Evolutionary conservation across 2,113 vertebrate genomes (phyloP), one percentile per base, ranked within the genome.

Genomic region (Entomyzon cyanotis): DNA sequence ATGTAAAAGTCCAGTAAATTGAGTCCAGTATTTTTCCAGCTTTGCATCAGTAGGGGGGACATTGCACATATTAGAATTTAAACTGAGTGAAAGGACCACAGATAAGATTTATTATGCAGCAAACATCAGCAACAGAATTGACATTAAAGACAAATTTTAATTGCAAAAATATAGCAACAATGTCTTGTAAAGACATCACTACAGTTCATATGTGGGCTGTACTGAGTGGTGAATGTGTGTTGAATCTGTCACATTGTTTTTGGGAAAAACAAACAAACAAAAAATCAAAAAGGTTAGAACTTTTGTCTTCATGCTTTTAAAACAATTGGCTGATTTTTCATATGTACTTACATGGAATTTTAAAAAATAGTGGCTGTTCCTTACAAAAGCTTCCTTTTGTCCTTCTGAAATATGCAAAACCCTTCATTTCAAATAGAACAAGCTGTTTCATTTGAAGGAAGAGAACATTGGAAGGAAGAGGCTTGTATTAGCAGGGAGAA

Each of bases 61-160:
- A 5, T 44, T 49, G 58, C 31, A 69, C 16, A 35, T 42, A 39
- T 42, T 73, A 74, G 37, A 83, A 73, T 94, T 93, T 82, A 67
- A 87, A 82, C 49, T 69, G 49, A 5, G 31, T 6, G 2, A 73
- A 15, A 60, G 69, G n/a, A 82, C n/a, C 70, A 89, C 23, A 76
- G 67, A 70, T 55, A 80, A 74, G 59, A 62, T 73, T 93, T 64
- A 56, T 30, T 79, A 49, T 15, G 13, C 8, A 2, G 55, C 60
- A 77, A 91, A 90, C 17, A 50, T 69, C 63, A 91, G 50, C 25
- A 83, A 46, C 14, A 52, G 13, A 23, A 69, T 17, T 94, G 81
- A 79, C 63, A 90, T 28, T 68, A 76, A 92, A 82, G 22, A 68
- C 31, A 76, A 76, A 65, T 80, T 93, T 95, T 88, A 86, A 88